Percentiles rank a stretch among this genome's conserved stretches.
These are phyloP conservation scores for Oscheius sp. DNA, from an alignment of 2,888 invertebrate species.

Conservation along the genomic window DNA sequence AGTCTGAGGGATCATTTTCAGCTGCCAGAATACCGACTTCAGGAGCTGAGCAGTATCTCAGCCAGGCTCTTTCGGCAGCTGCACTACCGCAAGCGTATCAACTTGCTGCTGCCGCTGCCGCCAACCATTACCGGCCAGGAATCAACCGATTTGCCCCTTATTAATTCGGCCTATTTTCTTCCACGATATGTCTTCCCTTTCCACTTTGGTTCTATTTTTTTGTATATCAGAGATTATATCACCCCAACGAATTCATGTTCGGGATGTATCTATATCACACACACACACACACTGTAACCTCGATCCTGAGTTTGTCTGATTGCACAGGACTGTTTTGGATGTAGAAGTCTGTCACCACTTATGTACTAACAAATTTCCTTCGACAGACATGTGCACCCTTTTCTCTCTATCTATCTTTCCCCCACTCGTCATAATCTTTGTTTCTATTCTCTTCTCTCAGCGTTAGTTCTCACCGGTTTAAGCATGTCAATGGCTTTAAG, in stretches of 20 bases:
- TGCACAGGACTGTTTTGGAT: conserved; percentile 18
- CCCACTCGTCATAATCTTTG: conserved; percentile 32
- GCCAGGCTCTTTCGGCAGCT: conserved; percentile 52
- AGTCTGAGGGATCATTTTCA: conserved; percentile 38
- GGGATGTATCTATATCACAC: conserved; percentile 34
- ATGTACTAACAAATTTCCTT: conserved; percentile 4
- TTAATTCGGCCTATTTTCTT: conserved; percentile 34
- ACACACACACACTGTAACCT: conserved; percentile 11
- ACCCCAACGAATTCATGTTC: conserved; percentile 36
- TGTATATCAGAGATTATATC: conserved; percentile 39
- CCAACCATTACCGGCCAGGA: conserved; percentile 49
- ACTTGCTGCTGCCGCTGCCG: conserved; percentile 32
- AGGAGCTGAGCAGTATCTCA: conserved; percentile 54
- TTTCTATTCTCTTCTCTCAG: conserved; percentile 20
- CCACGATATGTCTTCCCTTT: conserved; percentile 6
- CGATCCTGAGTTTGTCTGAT: conserved; percentile 23
- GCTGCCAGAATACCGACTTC: conserved; percentile 48
- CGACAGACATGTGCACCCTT: conserved; percentile 6
- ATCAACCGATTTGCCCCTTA: conserved; percentile 63
- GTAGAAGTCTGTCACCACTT: conserved; percentile 11
- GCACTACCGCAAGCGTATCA: conserved; percentile 48
- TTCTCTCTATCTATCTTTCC: neutral
- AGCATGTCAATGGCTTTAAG: conserved; percentile 38
- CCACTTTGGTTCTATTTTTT: conserved; percentile 19
- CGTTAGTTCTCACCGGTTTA: conserved; percentile 27